Evolutionary conservation across 1,140 invertebrate species (phyloP).

Genomic region (Druon quercuslanigerum): DNA sequence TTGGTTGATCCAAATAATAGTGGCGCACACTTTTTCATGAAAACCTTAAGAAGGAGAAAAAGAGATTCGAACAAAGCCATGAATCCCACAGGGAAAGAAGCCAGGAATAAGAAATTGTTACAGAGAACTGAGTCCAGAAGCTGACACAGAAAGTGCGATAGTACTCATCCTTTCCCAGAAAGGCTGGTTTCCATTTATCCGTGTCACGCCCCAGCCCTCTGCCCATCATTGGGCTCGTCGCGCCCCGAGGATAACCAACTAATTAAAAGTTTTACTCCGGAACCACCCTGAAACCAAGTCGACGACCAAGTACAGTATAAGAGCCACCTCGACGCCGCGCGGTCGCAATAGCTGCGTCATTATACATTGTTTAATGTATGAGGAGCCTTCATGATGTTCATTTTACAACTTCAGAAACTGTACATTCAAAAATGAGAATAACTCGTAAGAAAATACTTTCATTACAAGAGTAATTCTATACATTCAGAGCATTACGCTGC

Average conservation of each 20-base stretch:
- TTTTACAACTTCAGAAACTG: no score
- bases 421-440: no score
- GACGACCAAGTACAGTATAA: not conserved
- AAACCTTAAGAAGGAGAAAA: not conserved
- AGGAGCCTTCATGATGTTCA: not conserved
- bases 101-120: not conserved
- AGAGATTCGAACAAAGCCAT: not conserved
- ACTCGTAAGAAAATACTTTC: no score
- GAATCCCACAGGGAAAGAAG: not conserved
- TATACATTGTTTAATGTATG: not conserved
- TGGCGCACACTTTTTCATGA: not conserved
- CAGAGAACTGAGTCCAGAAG: constrained; percentile 1
- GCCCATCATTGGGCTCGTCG: not conserved
- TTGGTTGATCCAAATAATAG: not conserved
- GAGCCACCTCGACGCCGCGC: not conserved
- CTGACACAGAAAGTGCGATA: not conserved
- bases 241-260: constrained; percentile 18
- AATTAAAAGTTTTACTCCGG: constrained; percentile 14
- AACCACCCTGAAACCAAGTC: not conserved
- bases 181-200: constrained; percentile 22
- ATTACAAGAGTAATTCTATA: no score
- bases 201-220: not conserved
- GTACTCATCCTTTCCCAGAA: not conserved
- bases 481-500: no score
- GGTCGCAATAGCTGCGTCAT: not conserved